Conservation (phyloP, 2,888 invertebrate genomes). For the Sisyra nigra region DNA sequence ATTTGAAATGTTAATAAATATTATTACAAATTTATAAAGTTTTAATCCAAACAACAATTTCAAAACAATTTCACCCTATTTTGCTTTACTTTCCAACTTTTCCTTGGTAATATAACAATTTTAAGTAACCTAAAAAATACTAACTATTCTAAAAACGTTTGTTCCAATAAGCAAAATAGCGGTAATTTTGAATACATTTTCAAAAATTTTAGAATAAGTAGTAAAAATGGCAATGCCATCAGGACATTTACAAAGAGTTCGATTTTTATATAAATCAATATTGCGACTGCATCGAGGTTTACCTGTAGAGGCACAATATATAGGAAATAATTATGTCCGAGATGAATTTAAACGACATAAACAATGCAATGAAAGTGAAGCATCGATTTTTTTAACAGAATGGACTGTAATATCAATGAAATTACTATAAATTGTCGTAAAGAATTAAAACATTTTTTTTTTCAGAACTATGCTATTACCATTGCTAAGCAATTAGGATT, state of each 20-base stretch:
- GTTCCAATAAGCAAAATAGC: not conserved
- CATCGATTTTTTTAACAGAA: constrained; percentile 64
- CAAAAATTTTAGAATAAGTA: not conserved
- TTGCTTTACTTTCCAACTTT: too few species aligned
- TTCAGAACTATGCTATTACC: constrained; percentile 59
- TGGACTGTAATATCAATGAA: constrained; percentile 69
- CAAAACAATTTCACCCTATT: too few species aligned
- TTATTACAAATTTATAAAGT: too few species aligned
- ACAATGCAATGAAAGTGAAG: constrained; percentile 48
- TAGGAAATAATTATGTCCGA: constrained; percentile 42
- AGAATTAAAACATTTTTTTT: constrained; percentile 17
- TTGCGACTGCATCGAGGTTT: constrained; percentile 40
- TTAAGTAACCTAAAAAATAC: constrained; percentile 2
- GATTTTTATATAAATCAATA: constrained; percentile 41
- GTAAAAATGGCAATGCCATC: constrained; percentile 8
- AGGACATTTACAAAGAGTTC: constrained; percentile 31
- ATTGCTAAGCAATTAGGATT: constrained; percentile 51
- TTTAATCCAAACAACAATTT: too few species aligned
- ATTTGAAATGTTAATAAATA: too few species aligned
- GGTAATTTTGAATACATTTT: not conserved
- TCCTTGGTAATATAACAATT: too few species aligned
- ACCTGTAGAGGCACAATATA: constrained; percentile 32
- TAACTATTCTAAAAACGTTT: constrained; percentile 3
- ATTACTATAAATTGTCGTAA: constrained; percentile 7
- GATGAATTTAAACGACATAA: constrained; percentile 75